These are phyloP conservation scores for Lepeophtheirus nordmannii DNA, from an alignment of 2,888 invertebrate species.

Conservation along the genomic window DNA sequence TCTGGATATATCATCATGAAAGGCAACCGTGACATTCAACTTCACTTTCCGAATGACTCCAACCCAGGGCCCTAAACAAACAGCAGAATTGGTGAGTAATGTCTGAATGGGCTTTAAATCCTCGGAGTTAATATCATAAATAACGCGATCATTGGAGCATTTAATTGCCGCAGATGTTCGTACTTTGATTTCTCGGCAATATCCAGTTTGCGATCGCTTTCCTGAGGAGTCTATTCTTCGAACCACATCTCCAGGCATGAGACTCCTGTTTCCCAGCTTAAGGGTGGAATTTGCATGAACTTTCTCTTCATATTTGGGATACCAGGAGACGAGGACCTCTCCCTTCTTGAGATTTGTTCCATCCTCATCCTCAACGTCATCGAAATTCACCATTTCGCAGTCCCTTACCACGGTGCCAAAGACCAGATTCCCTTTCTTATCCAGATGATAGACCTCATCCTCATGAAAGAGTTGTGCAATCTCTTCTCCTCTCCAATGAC, in stretches of 20 bases:
- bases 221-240: constrained; percentile 50
- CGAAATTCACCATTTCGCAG: background rate
- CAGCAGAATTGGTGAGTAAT: constrained; percentile 65
- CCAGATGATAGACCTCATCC: constrained; percentile 7
- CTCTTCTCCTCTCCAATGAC: background rate
- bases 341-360: background rate
- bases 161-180: constrained; percentile 71
- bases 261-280: constrained; percentile 45
- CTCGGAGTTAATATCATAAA: constrained; percentile 63
- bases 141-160: constrained; percentile 63
- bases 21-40: constrained; percentile 41
- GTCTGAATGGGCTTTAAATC: constrained; percentile 55
- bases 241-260: constrained; percentile 84
- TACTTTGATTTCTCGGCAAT: constrained; percentile 70
- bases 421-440: background rate
- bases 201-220: constrained; percentile 77
- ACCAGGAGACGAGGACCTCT: background rate
- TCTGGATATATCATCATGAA: constrained; percentile 43
- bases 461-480: background rate
- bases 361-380: background rate
- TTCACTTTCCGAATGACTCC: constrained; percentile 58
- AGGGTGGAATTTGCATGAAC: background rate
- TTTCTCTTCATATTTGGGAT: background rate
- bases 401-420: background rate
- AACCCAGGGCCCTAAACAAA: constrained; percentile 75